phyloP scores from a whole-genome alignment of 1,140 invertebrate genomes.

The Pseudomyrmex cubaensis region DNA sequence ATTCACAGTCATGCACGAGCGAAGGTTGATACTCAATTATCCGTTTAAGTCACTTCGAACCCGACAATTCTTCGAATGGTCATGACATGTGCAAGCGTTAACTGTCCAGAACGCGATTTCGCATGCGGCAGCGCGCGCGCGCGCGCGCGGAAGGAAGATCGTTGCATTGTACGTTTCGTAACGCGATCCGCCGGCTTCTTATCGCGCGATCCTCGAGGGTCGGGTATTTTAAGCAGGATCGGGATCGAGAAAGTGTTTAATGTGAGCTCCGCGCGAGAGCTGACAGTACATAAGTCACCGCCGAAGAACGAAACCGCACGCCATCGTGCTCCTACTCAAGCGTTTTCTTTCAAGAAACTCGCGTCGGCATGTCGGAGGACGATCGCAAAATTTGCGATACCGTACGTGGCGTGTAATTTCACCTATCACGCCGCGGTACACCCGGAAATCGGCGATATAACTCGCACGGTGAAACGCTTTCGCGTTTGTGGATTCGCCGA shows the following conservation, averaged over 20 bases:
- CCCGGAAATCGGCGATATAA: conserved; percentile 57
- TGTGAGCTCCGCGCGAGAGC: conserved; percentile 50
- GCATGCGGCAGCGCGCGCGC: conserved; percentile 7
- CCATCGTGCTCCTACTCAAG: conserved; percentile 32
- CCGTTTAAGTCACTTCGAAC: conserved; percentile 24
- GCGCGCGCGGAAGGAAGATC: conserved; percentile 73
- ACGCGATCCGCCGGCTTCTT: conserved; percentile 55
- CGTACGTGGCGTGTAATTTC: conserved; percentile 41
- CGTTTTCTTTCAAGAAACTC: conserved; percentile 9
- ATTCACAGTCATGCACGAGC: conserved; percentile 13
- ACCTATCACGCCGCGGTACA: not conserved
- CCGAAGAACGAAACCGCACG: conserved; percentile 39
- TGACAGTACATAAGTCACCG: conserved; percentile 64
- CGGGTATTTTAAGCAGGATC: conserved; percentile 71
- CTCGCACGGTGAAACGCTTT: conserved; percentile 12
- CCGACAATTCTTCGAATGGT: conserved; percentile 13
- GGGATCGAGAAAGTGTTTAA: conserved; percentile 76
- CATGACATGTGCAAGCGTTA: conserved; percentile 29
- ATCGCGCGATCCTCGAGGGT: conserved; percentile 57
- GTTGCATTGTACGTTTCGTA: conserved; percentile 64
- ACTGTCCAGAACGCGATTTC: conserved; percentile 40
- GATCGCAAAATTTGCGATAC: conserved; percentile 49
- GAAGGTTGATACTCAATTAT: conserved; percentile 26
- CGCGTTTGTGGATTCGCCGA: conserved; percentile 17
- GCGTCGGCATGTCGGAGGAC: conserved; percentile 44